Evolutionary conservation across 1,140 invertebrate species (phyloP), one percentile per base, ranked within the genome.

Genomic region (Cotesia glomerata): DNA sequence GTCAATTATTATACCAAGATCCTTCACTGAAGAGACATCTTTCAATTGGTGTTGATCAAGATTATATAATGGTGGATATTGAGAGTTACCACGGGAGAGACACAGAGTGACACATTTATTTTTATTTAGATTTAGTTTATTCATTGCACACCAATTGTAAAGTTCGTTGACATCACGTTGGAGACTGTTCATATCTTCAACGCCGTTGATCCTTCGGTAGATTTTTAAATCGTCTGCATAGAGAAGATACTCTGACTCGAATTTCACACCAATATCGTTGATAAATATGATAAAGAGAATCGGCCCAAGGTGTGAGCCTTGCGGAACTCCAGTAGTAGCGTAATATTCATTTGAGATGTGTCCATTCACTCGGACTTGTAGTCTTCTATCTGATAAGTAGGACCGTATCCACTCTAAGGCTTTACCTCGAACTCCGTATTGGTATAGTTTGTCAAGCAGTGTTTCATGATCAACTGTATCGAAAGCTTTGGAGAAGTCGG

Each of bases 161-260:
- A 69, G 3, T 5, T 13, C 5, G 36, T 39, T 32, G 5, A 75
- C 9, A 62, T 75, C 71, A 5, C 11, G 0, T 70, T 73, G 71
- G 26, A 75, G 11, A 2, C 7, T 26, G 2, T 35, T 4, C 34
- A 56, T 62, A 61, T 71, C 75, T 13, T 58, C 18, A 26, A 51
- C 45, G 11, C 18, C 51, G 5, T 34, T 45, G 13, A 74, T 64
- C 5, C 36, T 56, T 14, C 36, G 5, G 49, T 39, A 75, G 9
- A 75, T 34, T 36, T 75, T 75, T 0, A 69, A 34, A 67, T 75
- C 71, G 51, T 75, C 74, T 2, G 74, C 71, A 59, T 58, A 73
- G 5, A 76, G 11, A 13, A 73, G 16, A 5, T 69, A 62, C 14
- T 67, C 51, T 9, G 51, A 45, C 32, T 36, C 36, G 5, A 72